Evolutionary conservation across 2,113 vertebrate species (phyloP).

Genomic region (Lagopus leucura): DNA sequence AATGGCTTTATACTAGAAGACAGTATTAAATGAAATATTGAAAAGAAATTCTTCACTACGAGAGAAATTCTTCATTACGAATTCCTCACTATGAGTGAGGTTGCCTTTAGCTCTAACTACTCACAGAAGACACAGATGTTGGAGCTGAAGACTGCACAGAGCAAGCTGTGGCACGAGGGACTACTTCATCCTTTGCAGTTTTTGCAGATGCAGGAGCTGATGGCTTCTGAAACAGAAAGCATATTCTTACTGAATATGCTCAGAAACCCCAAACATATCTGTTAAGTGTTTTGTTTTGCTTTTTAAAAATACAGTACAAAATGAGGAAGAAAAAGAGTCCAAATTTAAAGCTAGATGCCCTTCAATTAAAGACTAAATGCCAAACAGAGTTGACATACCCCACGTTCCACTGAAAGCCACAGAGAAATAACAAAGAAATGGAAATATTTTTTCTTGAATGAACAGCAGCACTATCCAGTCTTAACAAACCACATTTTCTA

Average conservation of each 20-base stretch:
- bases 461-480: background rate
- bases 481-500: background rate
- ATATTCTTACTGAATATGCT: background rate
- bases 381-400: background rate
- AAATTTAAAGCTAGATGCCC: background rate
- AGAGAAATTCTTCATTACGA: background rate
- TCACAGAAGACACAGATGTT: constrained; percentile 39
- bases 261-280: background rate
- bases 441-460: background rate
- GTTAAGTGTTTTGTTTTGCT: background rate
- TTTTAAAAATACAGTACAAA: background rate
- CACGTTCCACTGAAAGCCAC: background rate
- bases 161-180: constrained; percentile 50
- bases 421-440: fast-evolving
- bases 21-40: background rate
- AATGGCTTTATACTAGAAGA: background rate
- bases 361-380: background rate
- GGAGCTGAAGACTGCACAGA: constrained; percentile 57
- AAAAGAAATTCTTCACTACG: background rate
- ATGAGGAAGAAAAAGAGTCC: background rate
- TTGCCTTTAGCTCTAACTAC: background rate
- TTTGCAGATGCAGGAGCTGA: background rate
- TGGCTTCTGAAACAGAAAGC: constrained; percentile 20
- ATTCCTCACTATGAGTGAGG: background rate
- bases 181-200: background rate